Evolutionary conservation across 2,797 vertebrate species (phyloP).

Genomic region (Champsocephalus esox): DNA sequence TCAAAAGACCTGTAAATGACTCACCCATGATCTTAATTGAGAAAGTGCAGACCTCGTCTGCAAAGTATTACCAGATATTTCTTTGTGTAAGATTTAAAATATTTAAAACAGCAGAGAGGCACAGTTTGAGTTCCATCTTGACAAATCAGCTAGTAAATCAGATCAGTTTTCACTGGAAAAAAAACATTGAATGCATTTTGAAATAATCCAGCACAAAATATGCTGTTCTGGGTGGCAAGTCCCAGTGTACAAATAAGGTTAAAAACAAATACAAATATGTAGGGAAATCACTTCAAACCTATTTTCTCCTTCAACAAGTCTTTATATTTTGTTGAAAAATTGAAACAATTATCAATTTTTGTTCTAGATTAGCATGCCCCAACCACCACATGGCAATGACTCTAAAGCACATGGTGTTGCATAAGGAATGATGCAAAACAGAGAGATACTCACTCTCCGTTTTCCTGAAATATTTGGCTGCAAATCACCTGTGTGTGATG

Average conservation of each 20-base stretch:
- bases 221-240: not conserved
- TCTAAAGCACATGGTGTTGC: not conserved
- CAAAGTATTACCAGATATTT: constrained; percentile 23
- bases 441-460: constrained; percentile 4
- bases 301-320: not conserved
- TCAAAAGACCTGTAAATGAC: constrained; percentile 59
- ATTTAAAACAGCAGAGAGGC: constrained; percentile 25
- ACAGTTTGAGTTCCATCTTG: constrained; percentile 23
- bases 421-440: constrained; percentile 24
- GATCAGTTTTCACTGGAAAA: constrained; percentile 20
- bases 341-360: too few species aligned
- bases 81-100: constrained; percentile 10
- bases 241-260: not conserved
- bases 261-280: constrained; percentile 1
- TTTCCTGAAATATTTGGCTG: constrained; percentile 40
- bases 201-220: not conserved
- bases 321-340: not conserved
- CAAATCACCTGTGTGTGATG: constrained; percentile 32
- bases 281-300: not conserved
- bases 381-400: not conserved
- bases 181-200: constrained; percentile 17
- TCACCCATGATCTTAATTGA: constrained; percentile 61
- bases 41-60: constrained; percentile 45
- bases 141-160: constrained; percentile 29
- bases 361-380: not conserved